Conservation (phyloP, 2,797 vertebrate genomes). For the Danio albolineatus region DNA sequence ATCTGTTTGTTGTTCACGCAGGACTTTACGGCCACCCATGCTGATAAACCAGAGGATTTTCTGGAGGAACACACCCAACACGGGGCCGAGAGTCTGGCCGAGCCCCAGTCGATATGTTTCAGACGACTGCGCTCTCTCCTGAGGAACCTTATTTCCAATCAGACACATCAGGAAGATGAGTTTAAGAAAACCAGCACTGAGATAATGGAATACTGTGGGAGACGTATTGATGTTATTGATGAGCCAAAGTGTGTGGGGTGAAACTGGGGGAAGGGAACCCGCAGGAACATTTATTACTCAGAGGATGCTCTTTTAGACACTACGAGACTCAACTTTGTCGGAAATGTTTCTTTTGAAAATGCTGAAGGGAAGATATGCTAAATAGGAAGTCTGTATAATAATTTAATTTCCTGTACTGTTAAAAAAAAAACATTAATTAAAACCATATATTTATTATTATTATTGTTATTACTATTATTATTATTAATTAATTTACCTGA, state of each 20-base stretch:
- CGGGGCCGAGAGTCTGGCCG: slow-evolving; percentile 1
- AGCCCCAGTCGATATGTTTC: slow-evolving; percentile 18
- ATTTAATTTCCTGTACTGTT: no score
- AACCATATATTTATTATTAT: no score
- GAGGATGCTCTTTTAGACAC: slow-evolving; percentile 4
- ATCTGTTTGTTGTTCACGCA: slow-evolving; percentile 62
- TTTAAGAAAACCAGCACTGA: slow-evolving; percentile 52
- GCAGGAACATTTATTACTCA: neutral
- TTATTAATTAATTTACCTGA: no score
- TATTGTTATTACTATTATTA: no score
- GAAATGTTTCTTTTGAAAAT: neutral
- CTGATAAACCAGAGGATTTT: slow-evolving; percentile 49
- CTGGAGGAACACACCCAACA: slow-evolving; percentile 46
- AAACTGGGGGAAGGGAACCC: neutral
- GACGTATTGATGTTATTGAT: slow-evolving; percentile 49
- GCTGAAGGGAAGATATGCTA: no score
- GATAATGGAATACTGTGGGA: slow-evolving; percentile 45
- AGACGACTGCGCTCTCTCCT: neutral
- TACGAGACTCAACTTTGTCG: neutral
- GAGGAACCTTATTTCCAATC: slow-evolving; percentile 43
- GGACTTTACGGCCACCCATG: slow-evolving; percentile 40
- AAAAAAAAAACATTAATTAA: no score
- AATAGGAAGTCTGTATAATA: no score
- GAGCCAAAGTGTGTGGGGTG: slow-evolving; percentile 38
- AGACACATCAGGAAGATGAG: slow-evolving; percentile 36